phyloP scores from a whole-genome alignment of 2,113 vertebrate species.

The Passer domesticus region DNA sequence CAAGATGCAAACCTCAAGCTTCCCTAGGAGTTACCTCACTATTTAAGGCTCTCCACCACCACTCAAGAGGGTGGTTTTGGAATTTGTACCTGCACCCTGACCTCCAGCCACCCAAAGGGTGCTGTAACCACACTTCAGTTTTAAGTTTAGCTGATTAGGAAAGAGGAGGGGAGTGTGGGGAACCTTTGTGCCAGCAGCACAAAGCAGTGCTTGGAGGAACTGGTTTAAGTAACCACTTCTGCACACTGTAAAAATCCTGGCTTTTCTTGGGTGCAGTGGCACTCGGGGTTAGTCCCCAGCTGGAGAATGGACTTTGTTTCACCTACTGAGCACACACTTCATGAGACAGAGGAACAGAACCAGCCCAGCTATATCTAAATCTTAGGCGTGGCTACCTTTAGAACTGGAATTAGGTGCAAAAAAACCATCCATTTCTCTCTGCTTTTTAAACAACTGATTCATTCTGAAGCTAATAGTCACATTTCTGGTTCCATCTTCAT shows the following conservation, averaged over 20 bases:
- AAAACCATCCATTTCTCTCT: not conserved
- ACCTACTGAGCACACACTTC: constrained; percentile 16
- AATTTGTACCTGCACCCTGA: not conserved
- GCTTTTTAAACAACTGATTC: not conserved
- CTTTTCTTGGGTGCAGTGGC: not conserved
- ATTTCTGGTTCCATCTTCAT: not conserved
- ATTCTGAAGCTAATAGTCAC: not conserved
- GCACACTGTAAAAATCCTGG: not conserved
- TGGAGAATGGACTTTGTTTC: not conserved
- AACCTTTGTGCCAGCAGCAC: not conserved
- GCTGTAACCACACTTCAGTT: not conserved
- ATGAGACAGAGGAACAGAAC: not conserved
- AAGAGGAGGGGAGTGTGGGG: not conserved
- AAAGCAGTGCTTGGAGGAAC: not conserved
- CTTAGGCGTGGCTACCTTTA: not conserved
- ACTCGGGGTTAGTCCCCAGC: not conserved
- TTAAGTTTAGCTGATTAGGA: not conserved
- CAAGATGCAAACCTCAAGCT: not conserved
- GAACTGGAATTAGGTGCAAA: not conserved
- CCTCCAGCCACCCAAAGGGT: rapidly evolving
- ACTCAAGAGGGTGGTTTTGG: rapidly evolving
- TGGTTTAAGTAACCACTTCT: not conserved
- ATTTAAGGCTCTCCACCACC: not conserved
- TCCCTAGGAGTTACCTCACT: not conserved
- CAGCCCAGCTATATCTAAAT: not conserved